Percentiles rank a stretch among this genome's conserved stretches.
Conservation (phyloP, 2,797 vertebrate genomes). For the Alosa sapidissima region DNA sequence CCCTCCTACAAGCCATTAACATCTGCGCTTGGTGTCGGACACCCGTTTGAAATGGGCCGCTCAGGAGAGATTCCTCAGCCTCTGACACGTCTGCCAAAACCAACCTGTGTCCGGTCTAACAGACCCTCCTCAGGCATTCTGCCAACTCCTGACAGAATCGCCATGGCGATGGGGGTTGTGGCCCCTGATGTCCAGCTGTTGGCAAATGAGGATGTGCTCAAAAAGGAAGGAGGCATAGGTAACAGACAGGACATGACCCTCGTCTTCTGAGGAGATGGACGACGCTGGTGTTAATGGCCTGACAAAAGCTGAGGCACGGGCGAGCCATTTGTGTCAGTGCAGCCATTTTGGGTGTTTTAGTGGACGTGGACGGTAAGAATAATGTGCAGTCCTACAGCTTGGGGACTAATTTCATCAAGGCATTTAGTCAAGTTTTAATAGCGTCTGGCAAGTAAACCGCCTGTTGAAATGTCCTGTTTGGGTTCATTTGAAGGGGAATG, state of each 20-base stretch:
- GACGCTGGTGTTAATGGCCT: background rate
- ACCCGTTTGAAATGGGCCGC: background rate
- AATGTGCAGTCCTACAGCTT: background rate
- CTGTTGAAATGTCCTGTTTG: background rate
- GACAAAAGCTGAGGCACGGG: background rate
- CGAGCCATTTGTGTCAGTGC: background rate
- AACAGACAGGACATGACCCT: background rate
- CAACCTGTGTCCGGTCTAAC: background rate
- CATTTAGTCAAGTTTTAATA: background rate
- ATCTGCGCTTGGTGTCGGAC: background rate
- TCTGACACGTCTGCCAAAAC: background rate
- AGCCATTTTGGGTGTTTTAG: background rate
- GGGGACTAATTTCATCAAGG: background rate
- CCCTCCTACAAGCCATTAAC: background rate
- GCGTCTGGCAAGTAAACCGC: background rate
- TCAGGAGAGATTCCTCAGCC: background rate
- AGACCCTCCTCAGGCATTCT: background rate
- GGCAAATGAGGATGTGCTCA: background rate
- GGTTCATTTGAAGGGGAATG: constrained; percentile 7
- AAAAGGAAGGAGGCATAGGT: background rate
- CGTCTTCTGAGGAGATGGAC: constrained; percentile 1
- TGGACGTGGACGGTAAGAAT: background rate
- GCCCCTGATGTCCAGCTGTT: background rate
- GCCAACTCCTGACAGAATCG: background rate
- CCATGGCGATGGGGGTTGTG: background rate